Conservation (phyloP, 2,113 vertebrate genomes). For the Leptodactylus fuscus region DNA sequence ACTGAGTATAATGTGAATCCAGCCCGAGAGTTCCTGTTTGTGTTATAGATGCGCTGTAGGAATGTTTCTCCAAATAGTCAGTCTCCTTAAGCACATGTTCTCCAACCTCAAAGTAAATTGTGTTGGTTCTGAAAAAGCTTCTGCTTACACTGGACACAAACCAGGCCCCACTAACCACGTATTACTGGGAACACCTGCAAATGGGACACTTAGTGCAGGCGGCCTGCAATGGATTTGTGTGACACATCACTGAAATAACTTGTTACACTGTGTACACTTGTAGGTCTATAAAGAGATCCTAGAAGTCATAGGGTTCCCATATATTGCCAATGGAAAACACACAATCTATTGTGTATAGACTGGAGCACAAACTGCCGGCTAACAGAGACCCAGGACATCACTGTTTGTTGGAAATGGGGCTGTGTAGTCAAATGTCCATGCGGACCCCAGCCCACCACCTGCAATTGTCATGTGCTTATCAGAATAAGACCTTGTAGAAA, state of each 20-base stretch:
- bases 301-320: no score
- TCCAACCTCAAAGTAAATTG: conserved; percentile 66
- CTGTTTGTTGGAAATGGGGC: no score
- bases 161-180: conserved; percentile 4
- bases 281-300: background rate
- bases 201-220: background rate
- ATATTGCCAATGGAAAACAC: no score
- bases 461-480: no score
- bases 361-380: no score
- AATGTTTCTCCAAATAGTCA: conserved; percentile 69
- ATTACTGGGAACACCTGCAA: conserved; percentile 45
- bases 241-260: background rate
- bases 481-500: no score
- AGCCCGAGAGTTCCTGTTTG: conserved; percentile 68
- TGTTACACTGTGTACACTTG: background rate
- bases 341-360: no score
- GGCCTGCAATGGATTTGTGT: background rate
- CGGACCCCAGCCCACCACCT: no score
- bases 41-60: conserved; percentile 61
- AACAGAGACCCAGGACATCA: no score
- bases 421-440: no score
- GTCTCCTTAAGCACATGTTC: conserved; percentile 66
- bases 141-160: conserved; percentile 3
- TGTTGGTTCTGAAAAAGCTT: conserved; percentile 56
- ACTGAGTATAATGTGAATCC: conserved; percentile 47